Conservation (phyloP, 1,140 invertebrate species). For the Oncopeltus fasciatus region DNA sequence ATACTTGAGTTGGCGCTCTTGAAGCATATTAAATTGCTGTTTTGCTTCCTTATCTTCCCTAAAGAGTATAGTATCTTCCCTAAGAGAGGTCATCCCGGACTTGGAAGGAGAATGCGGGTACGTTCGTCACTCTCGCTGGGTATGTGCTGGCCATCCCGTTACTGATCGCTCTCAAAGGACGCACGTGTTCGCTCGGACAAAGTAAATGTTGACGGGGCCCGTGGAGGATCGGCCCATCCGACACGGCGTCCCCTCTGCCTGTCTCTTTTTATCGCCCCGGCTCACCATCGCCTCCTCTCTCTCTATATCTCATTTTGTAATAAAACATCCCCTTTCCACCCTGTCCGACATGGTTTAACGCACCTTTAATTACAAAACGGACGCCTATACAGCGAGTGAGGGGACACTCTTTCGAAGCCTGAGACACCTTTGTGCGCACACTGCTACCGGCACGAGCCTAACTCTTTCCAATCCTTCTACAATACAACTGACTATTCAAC, state of each 20-base stretch:
- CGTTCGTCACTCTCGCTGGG: too few relatives aligned
- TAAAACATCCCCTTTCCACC: constrained; percentile 8
- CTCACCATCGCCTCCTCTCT: not conserved
- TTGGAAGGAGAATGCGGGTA: too few relatives aligned
- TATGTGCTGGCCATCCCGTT: not conserved
- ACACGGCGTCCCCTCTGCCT: not conserved
- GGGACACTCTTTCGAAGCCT: not conserved
- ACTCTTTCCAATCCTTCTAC: not conserved
- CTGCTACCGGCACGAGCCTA: constrained; percentile 4
- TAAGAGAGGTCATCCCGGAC: too few relatives aligned
- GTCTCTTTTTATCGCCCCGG: not conserved
- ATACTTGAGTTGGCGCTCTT: too few relatives aligned
- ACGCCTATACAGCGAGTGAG: not conserved
- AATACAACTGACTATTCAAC: too few relatives aligned
- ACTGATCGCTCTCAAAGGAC: not conserved
- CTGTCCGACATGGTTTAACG: constrained; percentile 6
- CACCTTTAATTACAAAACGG: constrained; percentile 5
- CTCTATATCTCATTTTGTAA: constrained; percentile 7
- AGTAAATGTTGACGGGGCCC: constrained; percentile 8
- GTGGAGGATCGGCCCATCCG: not conserved
- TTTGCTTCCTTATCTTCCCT: too few relatives aligned
- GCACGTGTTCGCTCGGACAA: constrained; percentile 1
- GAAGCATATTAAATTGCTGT: too few relatives aligned
- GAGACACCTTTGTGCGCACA: not conserved
- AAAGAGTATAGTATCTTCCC: too few relatives aligned